phyloP scores from a whole-genome alignment of 2,797 vertebrate genomes.

The Chromis chromis region DNA sequence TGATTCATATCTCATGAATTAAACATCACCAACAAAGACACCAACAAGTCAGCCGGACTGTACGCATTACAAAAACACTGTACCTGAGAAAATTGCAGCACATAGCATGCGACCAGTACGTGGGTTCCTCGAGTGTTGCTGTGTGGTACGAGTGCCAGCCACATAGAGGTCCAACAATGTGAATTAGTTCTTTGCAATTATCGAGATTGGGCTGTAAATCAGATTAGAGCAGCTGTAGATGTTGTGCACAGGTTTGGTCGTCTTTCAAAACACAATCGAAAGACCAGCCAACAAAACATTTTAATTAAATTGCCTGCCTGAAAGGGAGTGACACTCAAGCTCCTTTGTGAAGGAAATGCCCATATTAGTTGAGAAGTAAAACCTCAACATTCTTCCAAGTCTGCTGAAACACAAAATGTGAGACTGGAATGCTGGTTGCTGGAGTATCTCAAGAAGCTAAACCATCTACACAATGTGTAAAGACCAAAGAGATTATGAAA shows the following conservation, averaged over 20 bases:
- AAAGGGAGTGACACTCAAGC: slow-evolving; percentile 25
- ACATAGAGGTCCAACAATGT: slow-evolving; percentile 12
- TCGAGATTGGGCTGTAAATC: slow-evolving; percentile 51
- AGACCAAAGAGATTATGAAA: not conserved
- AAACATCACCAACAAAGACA: slow-evolving; percentile 62
- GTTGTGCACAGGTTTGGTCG: slow-evolving; percentile 25
- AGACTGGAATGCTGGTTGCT: slow-evolving; percentile 36
- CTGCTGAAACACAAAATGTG: slow-evolving; percentile 35
- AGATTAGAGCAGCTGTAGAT: slow-evolving; percentile 45
- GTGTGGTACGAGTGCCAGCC: slow-evolving; percentile 11
- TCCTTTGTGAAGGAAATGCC: slow-evolving; percentile 13
- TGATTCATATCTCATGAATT: slow-evolving; percentile 75
- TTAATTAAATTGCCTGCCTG: slow-evolving; percentile 52
- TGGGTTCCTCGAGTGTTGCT: not conserved
- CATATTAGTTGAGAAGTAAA: slow-evolving; percentile 10
- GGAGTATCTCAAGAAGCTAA: not conserved
- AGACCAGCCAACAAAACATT: slow-evolving; percentile 15
- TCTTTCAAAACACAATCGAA: slow-evolving; percentile 48
- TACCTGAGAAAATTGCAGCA: slow-evolving; percentile 57
- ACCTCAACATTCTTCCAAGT: slow-evolving; percentile 7
- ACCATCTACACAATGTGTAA: not conserved
- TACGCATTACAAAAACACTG: slow-evolving; percentile 25
- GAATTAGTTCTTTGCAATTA: slow-evolving; percentile 54
- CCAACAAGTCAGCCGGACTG: slow-evolving; percentile 59
- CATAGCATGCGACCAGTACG: slow-evolving; percentile 6